Percentiles rank a stretch among this genome's conserved stretches.
phyloP scores from a whole-genome alignment of 2,888 invertebrate genomes.

The Tipula vernalis region DNA sequence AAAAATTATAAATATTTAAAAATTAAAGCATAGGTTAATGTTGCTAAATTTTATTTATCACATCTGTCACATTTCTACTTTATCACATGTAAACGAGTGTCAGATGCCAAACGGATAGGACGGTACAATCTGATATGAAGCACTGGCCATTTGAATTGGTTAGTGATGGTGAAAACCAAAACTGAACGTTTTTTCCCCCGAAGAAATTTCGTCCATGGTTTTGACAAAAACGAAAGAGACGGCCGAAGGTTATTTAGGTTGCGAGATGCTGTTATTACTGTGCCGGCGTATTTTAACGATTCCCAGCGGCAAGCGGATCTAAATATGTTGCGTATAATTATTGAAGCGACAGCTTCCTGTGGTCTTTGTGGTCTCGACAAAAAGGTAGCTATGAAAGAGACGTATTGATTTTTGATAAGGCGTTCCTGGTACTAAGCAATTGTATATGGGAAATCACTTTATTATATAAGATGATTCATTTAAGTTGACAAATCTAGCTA shows the following conservation, averaged over 20 bases:
- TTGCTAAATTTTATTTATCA: too few relatives aligned
- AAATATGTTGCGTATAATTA: slow-evolving; percentile 85
- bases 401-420: slow-evolving; percentile 65
- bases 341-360: slow-evolving; percentile 88
- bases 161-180: slow-evolving; percentile 73
- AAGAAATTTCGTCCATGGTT: slow-evolving; percentile 90
- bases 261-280: slow-evolving; percentile 82
- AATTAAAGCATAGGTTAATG: too few relatives aligned
- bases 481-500: too few relatives aligned
- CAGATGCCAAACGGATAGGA: slow-evolving; percentile 86
- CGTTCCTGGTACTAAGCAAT: too few relatives aligned
- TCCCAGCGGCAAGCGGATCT: slow-evolving; percentile 84
- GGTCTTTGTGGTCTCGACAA: slow-evolving; percentile 87
- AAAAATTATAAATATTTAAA: too few relatives aligned
- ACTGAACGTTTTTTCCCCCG: slow-evolving; percentile 83
- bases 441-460: too few relatives aligned
- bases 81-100: too few relatives aligned
- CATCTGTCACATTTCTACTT: too few relatives aligned
- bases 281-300: slow-evolving; percentile 87
- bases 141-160: slow-evolving; percentile 91
- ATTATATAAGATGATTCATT: too few relatives aligned
- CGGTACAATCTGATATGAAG: slow-evolving; percentile 91
- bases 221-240: slow-evolving; percentile 91
- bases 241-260: slow-evolving; percentile 81
- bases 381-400: slow-evolving; percentile 73